Percentiles rank a stretch among this genome's conserved stretches.
Conservation (phyloP, 2,797 vertebrate genomes). For the Alauda arvensis region DNA sequence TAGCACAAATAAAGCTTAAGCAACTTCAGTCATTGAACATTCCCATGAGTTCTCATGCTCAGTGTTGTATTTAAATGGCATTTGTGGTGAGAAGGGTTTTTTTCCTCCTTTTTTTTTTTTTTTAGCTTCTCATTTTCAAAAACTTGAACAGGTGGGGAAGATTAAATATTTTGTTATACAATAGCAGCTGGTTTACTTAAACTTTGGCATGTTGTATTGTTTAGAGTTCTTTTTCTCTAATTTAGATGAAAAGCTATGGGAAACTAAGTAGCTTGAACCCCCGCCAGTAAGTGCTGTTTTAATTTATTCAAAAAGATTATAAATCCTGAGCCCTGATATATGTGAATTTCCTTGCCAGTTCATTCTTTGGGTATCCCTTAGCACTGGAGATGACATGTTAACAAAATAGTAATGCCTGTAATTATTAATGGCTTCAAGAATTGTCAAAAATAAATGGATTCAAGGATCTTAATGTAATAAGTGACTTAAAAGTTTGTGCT, state of each 20-base stretch:
- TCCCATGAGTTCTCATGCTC: neutral
- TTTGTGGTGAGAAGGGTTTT: neutral
- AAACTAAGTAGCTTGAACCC: conserved; percentile 14
- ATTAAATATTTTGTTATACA: conserved; percentile 23
- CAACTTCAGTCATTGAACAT: neutral
- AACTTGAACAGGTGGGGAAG: conserved; percentile 10
- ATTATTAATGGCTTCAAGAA: neutral
- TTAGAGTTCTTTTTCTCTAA: conserved; percentile 24
- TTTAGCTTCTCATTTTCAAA: neutral
- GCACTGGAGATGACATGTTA: neutral
- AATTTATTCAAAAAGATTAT: conserved; percentile 13
- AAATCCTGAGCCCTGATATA: neutral
- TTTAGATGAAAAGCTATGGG: conserved; percentile 2
- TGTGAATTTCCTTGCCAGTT: neutral
- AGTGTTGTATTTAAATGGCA: neutral
- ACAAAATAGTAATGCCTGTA: neutral
- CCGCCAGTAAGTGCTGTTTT: neutral
- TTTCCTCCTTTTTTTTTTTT: neutral
- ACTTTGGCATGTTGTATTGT: neutral
- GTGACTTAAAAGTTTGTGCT: neutral
- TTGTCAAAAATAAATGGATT: neutral
- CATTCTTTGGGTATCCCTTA: neutral
- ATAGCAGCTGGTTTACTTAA: conserved; percentile 21
- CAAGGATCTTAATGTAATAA: neutral
- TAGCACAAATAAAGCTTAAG: neutral